Base-by-base conservation (phyloP, 2,113 vertebrate genomes). In the Chaetodon trifascialis region DNA sequence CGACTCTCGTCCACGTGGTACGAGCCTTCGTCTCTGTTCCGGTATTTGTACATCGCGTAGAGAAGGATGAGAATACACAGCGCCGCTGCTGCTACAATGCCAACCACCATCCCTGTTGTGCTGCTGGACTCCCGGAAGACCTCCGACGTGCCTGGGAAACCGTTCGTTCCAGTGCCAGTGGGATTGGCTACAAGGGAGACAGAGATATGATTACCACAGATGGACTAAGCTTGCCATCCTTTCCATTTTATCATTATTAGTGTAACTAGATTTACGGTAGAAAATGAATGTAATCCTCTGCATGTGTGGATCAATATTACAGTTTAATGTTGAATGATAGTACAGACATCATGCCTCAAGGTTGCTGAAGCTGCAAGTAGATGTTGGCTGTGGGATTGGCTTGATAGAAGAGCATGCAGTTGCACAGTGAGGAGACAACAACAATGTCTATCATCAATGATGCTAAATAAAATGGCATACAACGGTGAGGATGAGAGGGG, bases 1-100 rank as follows among this genome's bases (percentile, higher is more conserved):
- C 98, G 97, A 81, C 97, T 99, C 94, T 99, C 98, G 8, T 99
- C 98, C 69, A 99, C 98, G 1, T 99, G 97, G 88, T 99, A 99
- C 0, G 98, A 99, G 54, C 98, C 98, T 81, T 99, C 98, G 77
- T 99, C 98, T 42, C 98, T 96, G 91, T 99, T 99, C 85, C 98
- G 95, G 94, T 99, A 99, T 89, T 99, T 99, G 96, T 99, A 99
- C 98, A 99, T 99, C 78, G 98, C 98, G 23, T 99, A 99, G 65
- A 99, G 97, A 40, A 99, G 97, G 87, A 99, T 99, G 91, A 99
- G 97, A 89, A 99, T 99, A 89, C 98, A 99, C 36, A 99, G 95
- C 0, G 98, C 98, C 0, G 98, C 98, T 0, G 98, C 98, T 0
- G 97, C 97, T 38, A 99, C 97, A 0, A 99, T 99, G 76, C 98